Percentiles rank a stretch among this genome's conserved stretches.
phyloP scores from a whole-genome alignment of 2,797 vertebrate genomes.

The Chrysocyon brachyurus region DNA sequence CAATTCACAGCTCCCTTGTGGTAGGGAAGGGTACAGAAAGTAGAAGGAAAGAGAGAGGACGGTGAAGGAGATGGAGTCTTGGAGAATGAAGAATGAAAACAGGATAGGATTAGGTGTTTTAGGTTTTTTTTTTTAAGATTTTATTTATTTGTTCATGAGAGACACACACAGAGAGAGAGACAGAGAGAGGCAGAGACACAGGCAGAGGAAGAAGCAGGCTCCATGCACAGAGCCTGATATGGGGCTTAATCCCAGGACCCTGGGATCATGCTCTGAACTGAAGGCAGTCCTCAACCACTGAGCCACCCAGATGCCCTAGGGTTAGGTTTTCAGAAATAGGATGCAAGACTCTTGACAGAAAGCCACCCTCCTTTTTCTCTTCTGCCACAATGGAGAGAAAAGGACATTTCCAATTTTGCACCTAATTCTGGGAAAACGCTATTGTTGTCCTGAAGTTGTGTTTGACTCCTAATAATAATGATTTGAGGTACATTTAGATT shows the following conservation, averaged over 20 bases:
- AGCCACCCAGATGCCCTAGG: too few relatives aligned
- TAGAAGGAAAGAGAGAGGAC: not conserved
- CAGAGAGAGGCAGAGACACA: too few relatives aligned
- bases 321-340: not conserved
- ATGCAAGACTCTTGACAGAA: not conserved
- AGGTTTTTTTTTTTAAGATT: too few relatives aligned
- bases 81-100: not conserved
- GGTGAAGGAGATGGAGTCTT: not conserved
- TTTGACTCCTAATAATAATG: not conserved
- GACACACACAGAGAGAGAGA: too few relatives aligned
- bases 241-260: too few relatives aligned
- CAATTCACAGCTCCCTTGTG: not conserved
- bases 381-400: not conserved
- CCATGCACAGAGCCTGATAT: too few relatives aligned
- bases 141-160: too few relatives aligned
- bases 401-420: not conserved
- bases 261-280: too few relatives aligned
- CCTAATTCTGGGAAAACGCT: slow-evolving; percentile 13
- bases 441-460: not conserved
- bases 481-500: not conserved
- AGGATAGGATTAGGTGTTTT: not conserved
- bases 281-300: too few relatives aligned
- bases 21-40: not conserved
- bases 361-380: not conserved
- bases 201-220: too few relatives aligned